Conservation (phyloP, 2,113 vertebrate genomes). For the Chunga burmeisteri region DNA sequence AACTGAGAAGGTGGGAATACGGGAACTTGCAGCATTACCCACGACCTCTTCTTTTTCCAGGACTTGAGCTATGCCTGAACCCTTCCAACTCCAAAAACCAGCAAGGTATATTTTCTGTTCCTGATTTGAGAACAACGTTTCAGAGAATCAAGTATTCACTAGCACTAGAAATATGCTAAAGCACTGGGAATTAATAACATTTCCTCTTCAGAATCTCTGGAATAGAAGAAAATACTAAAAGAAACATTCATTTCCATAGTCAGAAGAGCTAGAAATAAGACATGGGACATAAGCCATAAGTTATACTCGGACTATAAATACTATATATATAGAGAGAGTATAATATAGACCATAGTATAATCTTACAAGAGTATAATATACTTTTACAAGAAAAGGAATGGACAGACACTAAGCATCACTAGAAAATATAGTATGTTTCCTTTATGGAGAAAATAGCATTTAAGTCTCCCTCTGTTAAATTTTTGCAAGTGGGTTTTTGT, state of each 20-base stretch:
- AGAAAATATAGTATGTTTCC: neutral
- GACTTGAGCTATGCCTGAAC: neutral
- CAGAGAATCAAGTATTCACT: neutral
- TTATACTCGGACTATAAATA: neutral
- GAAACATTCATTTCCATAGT: neutral
- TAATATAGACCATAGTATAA: too few relatives aligned
- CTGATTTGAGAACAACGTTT: neutral
- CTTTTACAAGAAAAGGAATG: neutral
- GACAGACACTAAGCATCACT: neutral
- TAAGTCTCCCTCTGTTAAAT: neutral
- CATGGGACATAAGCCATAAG: too few relatives aligned
- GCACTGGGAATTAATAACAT: neutral
- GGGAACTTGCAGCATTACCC: neutral
- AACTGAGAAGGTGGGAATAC: neutral
- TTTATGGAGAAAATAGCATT: neutral
- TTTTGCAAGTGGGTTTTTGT: neutral
- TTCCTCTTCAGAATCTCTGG: neutral
- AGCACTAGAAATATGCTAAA: neutral
- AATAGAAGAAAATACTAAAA: neutral
- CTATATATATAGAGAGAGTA: too few relatives aligned
- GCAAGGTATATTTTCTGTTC: neutral
- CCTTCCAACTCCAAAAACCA: neutral
- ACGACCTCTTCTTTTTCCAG: neutral
- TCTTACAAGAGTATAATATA: neutral
- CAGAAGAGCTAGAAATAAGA: neutral